Evolutionary conservation across 2,888 invertebrate species (phyloP).

Genomic region (Diarsia brunnea): DNA sequence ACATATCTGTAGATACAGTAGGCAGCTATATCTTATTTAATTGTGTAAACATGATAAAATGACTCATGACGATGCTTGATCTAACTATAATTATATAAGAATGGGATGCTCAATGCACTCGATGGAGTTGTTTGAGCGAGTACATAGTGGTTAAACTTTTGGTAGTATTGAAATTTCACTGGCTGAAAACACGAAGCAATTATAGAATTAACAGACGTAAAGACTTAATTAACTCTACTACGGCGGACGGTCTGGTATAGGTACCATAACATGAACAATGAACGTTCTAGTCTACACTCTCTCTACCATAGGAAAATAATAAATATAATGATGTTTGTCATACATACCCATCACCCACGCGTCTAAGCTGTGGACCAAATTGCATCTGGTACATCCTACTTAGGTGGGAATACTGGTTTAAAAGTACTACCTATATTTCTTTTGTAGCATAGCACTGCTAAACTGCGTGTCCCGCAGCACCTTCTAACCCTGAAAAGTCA

Average conservation of each 20-base stretch:
- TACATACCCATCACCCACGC: not conserved
- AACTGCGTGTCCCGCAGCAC: not conserved
- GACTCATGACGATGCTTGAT: not conserved
- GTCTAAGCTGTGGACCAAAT: not conserved
- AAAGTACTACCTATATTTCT: not conserved
- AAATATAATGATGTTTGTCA: not conserved
- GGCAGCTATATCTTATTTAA: not conserved
- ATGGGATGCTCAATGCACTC: not conserved
- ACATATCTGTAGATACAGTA: slow-evolving; percentile 5
- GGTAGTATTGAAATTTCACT: not conserved
- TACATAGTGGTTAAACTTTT: not conserved
- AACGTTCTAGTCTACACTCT: not conserved
- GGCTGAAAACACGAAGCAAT: slow-evolving; percentile 15
- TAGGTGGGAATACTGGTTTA: not conserved
- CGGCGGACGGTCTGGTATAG: not conserved
- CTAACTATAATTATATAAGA: not conserved
- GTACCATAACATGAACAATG: not conserved
- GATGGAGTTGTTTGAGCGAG: not conserved
- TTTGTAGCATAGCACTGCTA: not conserved
- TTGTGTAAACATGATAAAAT: slow-evolving; percentile 16
- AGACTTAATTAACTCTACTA: not conserved
- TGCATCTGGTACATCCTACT: not conserved
- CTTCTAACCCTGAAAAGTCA: slow-evolving; percentile 9
- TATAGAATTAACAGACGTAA: not conserved
- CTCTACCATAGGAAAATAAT: not conserved